Conservation (phyloP, 2,113 vertebrate species). For the Agelaius phoeniceus region DNA sequence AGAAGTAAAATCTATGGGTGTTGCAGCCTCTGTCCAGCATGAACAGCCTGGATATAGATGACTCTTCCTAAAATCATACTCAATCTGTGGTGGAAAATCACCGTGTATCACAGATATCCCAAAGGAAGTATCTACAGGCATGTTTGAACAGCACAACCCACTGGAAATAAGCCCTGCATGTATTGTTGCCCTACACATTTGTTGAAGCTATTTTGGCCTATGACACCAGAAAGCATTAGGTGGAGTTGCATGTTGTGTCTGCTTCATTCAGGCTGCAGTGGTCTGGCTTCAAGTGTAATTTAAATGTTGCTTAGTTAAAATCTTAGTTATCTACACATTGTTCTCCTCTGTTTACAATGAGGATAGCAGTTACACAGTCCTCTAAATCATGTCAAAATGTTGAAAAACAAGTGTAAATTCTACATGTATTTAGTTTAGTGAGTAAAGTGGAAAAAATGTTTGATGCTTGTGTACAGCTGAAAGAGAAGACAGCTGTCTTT, state of each 20-base stretch:
- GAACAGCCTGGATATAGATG: neutral
- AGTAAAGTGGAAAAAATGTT: neutral
- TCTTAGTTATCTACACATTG: neutral
- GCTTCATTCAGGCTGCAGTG: neutral
- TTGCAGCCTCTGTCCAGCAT: neutral
- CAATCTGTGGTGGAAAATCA: neutral
- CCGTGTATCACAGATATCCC: neutral
- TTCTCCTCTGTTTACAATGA: neutral
- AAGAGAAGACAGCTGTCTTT: neutral
- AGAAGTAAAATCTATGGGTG: neutral
- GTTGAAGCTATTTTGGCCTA: neutral
- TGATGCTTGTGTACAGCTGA: neutral
- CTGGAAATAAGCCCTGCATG: neutral
- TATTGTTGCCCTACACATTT: neutral
- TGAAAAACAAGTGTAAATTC: neutral
- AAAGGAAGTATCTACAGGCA: neutral
- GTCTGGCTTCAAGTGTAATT: neutral
- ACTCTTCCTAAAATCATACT: neutral
- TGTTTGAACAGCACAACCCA: neutral
- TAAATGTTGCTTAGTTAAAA: neutral
- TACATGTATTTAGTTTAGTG: neutral
- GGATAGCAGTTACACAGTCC: neutral
- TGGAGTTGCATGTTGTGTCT: neutral
- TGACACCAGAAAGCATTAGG: neutral
- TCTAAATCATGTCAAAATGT: neutral